Base-by-base conservation (phyloP, 2,888 invertebrate genomes). In the Conus canariensis region DNA sequence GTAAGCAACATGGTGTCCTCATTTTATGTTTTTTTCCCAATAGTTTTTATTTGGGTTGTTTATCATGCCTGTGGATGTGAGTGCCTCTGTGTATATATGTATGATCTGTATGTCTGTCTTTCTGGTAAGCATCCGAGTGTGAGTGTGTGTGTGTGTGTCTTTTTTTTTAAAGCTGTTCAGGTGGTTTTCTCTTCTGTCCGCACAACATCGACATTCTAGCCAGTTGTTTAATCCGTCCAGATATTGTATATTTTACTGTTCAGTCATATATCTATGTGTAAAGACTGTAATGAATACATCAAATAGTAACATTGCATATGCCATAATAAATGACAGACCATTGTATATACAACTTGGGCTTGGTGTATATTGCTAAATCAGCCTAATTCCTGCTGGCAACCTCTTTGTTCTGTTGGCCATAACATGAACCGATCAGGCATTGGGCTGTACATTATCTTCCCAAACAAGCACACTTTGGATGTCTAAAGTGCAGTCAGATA, bases 191-290 rank as follows among this genome's bases (percentile, higher is more conserved):
- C 30, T 80, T 14, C 30, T 80, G 14, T 30, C 25, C 22, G 77
- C 77, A 80, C 30, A 30, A 80, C 77, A 77, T 77, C 30, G 77
- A 77, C 77, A 45, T 80, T 80, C 77, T 80, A 80, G 77, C 77
- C 77, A 80, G 30, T 12, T 80, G 14, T 30, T 12, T 10, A 80
- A 83, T 83, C 82, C 82, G 82, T 83, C 82, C 82, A 83, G 74
- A n/a, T 16, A 64, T 14, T 74, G 74, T 74, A 74, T 74, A 74
- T 25, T 30, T 30, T 30, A 80, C 30, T 45, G 30, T 16, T 30
- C 16, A 80, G 16, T 80, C 9, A 30, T 80, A 45, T 22, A 70
- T 16, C 19, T 22, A 64, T 64, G 60, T 60, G 16, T 64, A 64
- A 14, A 64, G 60, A 64, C 60, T 16, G 8, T 22, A 22, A 70